Evolutionary conservation across 2,888 invertebrate species (phyloP), one percentile per base, ranked within the genome.

Genomic region (Conus canariensis): DNA sequence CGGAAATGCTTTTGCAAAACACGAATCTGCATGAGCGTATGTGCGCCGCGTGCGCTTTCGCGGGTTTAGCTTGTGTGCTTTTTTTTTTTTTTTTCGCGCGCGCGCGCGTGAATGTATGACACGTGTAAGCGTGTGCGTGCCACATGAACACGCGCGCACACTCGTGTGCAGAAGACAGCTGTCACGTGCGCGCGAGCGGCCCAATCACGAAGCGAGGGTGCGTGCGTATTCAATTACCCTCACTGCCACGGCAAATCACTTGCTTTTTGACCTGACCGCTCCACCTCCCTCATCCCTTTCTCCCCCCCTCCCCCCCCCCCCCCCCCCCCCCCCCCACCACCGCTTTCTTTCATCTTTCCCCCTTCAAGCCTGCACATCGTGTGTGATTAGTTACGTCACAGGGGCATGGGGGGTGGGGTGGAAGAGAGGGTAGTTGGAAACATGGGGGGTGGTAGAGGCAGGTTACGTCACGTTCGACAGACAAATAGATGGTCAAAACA

Each of bases 311-410:
- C 64, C 64, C 64, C 64, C 5, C 16, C 64, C 10, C 1, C 16
- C 0, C 16, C 64, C 64, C 64, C 16, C 64, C 0, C 64, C 16
- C 64, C 8, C 64, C 4, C 16, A 0, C 64, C 64, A 16, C 7
- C 16, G 64, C 16, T 16, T 64, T 16, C 10, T 64, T 45, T 45
- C 45, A 45, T 45, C 45, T 45, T 45, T 3, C 45, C 45, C 60
- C 60, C 60, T 2, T 64, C 74, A 7, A n/a, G 7, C 10, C n/a
- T 74, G 74, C 74, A 25, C 74, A 74, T n/a, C 74, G 9, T 74
- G 8, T n/a, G n/a, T 74, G n/a, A 74, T 74, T n/a, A 74, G 74
- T 74, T 74, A 74, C 74, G 30, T 80, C 80, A 80, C 80, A 80
- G 45, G 80, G 14, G 19, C 12, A 45, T 12, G 10, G 6, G 80